Conservation (phyloP, 2,888 invertebrate species). For the Suillia variegata region DNA sequence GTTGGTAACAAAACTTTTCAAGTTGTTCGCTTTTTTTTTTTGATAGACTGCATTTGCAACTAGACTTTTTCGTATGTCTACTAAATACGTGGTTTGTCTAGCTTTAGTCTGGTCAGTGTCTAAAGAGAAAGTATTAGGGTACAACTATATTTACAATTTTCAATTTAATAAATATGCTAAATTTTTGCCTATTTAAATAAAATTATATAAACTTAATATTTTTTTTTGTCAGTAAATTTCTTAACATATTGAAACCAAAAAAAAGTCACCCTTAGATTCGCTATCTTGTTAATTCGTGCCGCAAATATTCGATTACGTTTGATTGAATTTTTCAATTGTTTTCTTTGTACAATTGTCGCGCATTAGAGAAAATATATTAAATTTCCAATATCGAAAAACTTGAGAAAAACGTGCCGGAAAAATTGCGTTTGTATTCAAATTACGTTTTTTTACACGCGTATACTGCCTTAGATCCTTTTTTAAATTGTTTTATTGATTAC, state of each 20-base stretch:
- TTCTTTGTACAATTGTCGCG: background rate
- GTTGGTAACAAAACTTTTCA: constrained; percentile 1
- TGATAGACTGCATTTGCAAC: too few species aligned
- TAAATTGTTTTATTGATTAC: background rate
- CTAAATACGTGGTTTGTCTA: too few species aligned
- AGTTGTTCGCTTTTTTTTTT: background rate
- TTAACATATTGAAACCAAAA: too few species aligned
- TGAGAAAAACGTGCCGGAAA: background rate
- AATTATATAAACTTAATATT: constrained; percentile 43
- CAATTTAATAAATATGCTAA: too few species aligned
- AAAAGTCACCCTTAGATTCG: background rate
- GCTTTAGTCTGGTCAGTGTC: background rate
- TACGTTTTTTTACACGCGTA: background rate
- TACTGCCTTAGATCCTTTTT: too few species aligned
- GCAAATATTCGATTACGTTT: constrained; percentile 53
- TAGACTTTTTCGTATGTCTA: too few species aligned
- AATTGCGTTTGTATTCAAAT: background rate
- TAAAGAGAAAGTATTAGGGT: background rate
- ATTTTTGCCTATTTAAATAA: constrained; percentile 40
- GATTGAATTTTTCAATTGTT: constrained; percentile 49
- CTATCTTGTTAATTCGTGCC: constrained; percentile 10
- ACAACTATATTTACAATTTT: too few species aligned
- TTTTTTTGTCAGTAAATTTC: constrained; percentile 13
- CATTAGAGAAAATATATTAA: constrained; percentile 14
- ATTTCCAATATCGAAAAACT: constrained; percentile 26